Evolutionary conservation across 1,140 invertebrate species (phyloP), one percentile per base, ranked within the genome.

Genomic region (Polypedilum vanderplanki): DNA sequence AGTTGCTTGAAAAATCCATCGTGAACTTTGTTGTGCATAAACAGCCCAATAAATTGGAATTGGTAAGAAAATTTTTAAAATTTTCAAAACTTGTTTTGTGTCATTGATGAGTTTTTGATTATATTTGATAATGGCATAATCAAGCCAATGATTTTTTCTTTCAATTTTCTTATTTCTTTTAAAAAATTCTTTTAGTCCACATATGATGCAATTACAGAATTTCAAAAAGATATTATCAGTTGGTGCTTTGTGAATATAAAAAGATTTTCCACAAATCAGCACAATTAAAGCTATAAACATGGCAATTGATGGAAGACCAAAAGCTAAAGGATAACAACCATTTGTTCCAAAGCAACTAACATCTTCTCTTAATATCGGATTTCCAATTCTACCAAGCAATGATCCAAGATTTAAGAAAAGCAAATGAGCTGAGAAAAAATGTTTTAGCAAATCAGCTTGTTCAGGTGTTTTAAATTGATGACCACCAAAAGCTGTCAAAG

Each of bases 41-140:
- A 93, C 79, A 0, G 90, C 87, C 90, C 90, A 91, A 81, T 90
- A 92, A n/a, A 91, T 77, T 3, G 90, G 89, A 20, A 91, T 78
- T 0, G 90, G 90, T 18, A 90, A 75, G 79, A 88, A 90, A 24
- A 91, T 80, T 3, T 87, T 77, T 1, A 91, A 77, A 41, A 82
- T 78, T 8, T 78, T 76, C 64, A 78, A 80, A 0, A 83, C 79
- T 4, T 78, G 76, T 79, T 82, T 82, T 40, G 88, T 83, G 77
- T 90, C 91, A 1, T 84, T 79, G 10, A 92, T 86, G 40, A 90
- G 80, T 73, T 86, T 83, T 41, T 83, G 78, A 24, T 87, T 87
- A 81, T 85, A 92, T 79, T 87, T 88, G 57, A 87, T 86, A 8
- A 86, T 83, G n/a, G 91, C 90, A 79, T 89, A 86, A 78, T 94